phyloP scores from a whole-genome alignment of 2,113 vertebrate genomes.

The Alces alces region DNA sequence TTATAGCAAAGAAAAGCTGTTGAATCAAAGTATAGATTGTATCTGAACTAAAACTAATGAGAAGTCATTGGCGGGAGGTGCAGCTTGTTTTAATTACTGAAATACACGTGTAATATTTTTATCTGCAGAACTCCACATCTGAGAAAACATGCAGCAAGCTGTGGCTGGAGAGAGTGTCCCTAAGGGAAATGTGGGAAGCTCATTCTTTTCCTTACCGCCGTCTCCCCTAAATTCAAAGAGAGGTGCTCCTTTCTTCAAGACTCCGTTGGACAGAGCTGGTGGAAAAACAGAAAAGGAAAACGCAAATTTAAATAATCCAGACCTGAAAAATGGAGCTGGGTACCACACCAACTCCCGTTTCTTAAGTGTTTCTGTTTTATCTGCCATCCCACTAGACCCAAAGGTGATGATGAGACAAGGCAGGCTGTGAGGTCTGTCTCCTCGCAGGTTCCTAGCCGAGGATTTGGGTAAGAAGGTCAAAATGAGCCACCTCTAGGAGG shows the following conservation, averaged over 20 bases:
- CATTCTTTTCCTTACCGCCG: not conserved
- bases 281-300: not conserved
- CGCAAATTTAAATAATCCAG: not conserved
- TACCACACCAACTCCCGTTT: not conserved
- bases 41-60: not conserved
- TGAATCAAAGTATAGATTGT: not conserved
- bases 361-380: not conserved
- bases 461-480: not conserved
- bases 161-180: not conserved
- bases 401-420: not conserved
- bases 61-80: not conserved
- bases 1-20: not conserved
- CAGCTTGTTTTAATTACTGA: not conserved
- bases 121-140: not conserved
- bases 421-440: not conserved
- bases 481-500: too few relatives aligned
- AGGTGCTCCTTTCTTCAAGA: not conserved
- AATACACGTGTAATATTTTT: not conserved
- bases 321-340: not conserved
- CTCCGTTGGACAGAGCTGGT: not conserved
- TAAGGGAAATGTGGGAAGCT: not conserved
- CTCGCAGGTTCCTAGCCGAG: not conserved
- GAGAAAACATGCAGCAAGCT: accelerated
- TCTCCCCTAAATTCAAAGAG: not conserved
- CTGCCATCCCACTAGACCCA: not conserved